A percentile compares a stretch with the other conserved stretches of the same genome.
These are phyloP conservation scores for Rostratula benghalensis DNA, from an alignment of 2,113 vertebrate species.

Conservation along the genomic window DNA sequence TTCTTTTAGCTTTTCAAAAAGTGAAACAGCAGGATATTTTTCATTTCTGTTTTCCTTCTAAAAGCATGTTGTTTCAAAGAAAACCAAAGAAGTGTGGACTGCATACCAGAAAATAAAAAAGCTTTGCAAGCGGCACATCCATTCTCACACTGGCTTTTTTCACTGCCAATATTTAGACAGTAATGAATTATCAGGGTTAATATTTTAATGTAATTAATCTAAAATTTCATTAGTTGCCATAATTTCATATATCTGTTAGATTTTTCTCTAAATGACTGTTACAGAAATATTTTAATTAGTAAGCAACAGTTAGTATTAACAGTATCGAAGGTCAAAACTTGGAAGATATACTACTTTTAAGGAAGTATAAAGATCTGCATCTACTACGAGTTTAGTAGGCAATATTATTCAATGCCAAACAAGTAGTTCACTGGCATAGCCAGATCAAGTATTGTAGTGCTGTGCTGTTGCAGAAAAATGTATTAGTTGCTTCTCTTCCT, in stretches of 20 bases:
- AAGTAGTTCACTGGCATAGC: background rate
- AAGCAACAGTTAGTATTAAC: background rate
- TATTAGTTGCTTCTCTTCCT: background rate
- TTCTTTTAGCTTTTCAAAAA: background rate
- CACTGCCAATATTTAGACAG: background rate
- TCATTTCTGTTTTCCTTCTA: background rate
- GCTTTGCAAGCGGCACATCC: background rate
- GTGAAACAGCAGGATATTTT: background rate
- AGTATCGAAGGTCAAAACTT: background rate
- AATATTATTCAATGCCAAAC: background rate
- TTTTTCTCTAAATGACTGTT: background rate
- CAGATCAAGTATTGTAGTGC: background rate
- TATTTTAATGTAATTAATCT: background rate
- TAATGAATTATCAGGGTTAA: background rate
- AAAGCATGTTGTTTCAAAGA: background rate
- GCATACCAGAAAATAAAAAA: background rate
- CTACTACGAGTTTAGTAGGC: background rate
- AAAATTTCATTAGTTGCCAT: background rate
- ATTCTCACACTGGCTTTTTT: background rate
- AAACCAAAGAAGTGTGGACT: background rate
- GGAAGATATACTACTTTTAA: background rate
- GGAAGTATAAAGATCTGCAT: background rate
- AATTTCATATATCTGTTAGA: background rate
- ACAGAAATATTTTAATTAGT: background rate
- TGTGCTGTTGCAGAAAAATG: background rate